A percentile compares a stretch with the other conserved stretches of the same genome.
Conservation (phyloP, 2,113 vertebrate genomes). For the Pteronura brasiliensis region DNA sequence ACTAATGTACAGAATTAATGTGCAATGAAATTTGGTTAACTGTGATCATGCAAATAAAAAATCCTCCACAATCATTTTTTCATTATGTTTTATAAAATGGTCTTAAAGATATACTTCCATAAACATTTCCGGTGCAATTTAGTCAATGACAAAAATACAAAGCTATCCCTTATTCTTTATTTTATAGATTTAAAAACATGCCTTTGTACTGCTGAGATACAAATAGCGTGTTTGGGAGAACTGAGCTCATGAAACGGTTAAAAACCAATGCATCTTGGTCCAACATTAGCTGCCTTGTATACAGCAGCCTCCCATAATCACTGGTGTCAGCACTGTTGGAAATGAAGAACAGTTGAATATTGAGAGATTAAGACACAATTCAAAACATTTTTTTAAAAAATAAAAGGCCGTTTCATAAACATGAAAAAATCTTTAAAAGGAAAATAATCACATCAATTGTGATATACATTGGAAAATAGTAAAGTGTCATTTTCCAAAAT, state of each 20-base stretch:
- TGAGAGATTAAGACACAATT: constrained; percentile 68
- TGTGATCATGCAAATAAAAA: constrained; percentile 83
- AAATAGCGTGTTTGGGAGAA: constrained; percentile 64
- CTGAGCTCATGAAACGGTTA: constrained; percentile 57
- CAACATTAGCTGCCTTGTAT: constrained; percentile 54
- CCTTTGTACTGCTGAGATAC: constrained; percentile 76
- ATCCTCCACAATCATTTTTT: constrained; percentile 77
- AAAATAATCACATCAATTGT: constrained; percentile 61
- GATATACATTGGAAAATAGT: constrained; percentile 50
- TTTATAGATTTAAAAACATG: constrained; percentile 75
- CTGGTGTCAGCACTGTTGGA: constrained; percentile 36
- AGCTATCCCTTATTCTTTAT: constrained; percentile 78
- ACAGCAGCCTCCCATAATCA: constrained; percentile 31
- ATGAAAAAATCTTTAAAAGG: constrained; percentile 65
- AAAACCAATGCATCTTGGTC: constrained; percentile 52
- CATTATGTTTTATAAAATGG: constrained; percentile 83
- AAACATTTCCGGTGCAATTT: constrained; percentile 83
- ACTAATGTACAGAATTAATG: constrained; percentile 76
- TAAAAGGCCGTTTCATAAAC: constrained; percentile 61
- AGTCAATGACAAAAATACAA: constrained; percentile 84
- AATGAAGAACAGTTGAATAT: constrained; percentile 71
- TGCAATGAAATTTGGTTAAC: constrained; percentile 75
- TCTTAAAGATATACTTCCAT: constrained; percentile 81
- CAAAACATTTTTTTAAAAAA: constrained; percentile 59
- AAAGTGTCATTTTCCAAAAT: constrained; percentile 69